A percentile compares a stretch with the other conserved stretches of the same genome.
phyloP scores from a whole-genome alignment of 2,797 vertebrate species.

The Acrocephalus scirpaceus region DNA sequence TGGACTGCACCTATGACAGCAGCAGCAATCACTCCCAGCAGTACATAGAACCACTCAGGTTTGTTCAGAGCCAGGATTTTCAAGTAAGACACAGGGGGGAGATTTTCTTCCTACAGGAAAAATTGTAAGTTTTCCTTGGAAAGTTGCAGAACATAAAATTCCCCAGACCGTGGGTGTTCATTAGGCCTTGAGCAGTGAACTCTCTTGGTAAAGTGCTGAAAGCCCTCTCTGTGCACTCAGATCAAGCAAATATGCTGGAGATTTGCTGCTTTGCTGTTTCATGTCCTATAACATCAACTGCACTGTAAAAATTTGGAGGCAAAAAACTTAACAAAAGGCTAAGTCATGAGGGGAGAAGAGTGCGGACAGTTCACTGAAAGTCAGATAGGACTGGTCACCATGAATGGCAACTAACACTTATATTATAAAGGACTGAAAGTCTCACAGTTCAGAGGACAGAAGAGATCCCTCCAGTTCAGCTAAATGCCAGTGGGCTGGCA shows the following conservation, averaged over 20 bases:
- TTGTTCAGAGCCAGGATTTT: slow-evolving; percentile 75
- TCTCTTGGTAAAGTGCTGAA: neutral
- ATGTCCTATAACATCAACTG: neutral
- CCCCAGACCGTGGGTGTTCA: neutral
- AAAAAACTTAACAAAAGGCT: neutral
- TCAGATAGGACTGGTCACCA: neutral
- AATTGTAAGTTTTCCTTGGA: neutral
- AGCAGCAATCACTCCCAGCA: slow-evolving; percentile 73
- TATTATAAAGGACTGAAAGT: neutral
- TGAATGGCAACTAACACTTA: neutral
- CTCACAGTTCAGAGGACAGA: neutral
- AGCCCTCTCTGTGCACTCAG: neutral
- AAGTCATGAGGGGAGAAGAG: neutral
- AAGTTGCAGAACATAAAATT: neutral
- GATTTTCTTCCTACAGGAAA: slow-evolving; percentile 54
- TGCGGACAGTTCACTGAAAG: neutral
- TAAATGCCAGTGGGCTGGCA: neutral
- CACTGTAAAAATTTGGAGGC: neutral
- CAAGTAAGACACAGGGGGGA: slow-evolving; percentile 61
- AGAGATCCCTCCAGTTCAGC: neutral
- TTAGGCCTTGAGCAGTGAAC: neutral
- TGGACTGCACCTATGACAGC: slow-evolving; percentile 71
- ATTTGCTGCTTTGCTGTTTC: neutral
- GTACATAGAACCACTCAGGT: slow-evolving; percentile 73
- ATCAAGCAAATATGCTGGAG: neutral